phyloP scores from a whole-genome alignment of 2,113 vertebrate genomes.

The Paradoxurus hermaphroditus region DNA sequence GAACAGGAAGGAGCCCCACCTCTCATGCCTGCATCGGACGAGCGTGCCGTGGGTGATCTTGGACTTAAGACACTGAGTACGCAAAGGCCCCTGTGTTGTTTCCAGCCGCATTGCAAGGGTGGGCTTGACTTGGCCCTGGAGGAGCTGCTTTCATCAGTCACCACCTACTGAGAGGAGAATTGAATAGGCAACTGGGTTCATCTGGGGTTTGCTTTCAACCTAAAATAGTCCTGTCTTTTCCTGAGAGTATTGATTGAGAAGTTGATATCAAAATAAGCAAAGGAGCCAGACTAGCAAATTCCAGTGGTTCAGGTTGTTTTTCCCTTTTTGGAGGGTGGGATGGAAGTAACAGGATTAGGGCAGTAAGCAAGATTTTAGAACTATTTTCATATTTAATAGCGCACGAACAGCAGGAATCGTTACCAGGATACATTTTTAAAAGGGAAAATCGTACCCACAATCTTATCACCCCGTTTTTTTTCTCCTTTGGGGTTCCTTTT shows the following conservation, averaged over 20 bases:
- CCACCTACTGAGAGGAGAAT: neutral
- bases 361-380: neutral
- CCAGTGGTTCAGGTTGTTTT: neutral
- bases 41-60: neutral
- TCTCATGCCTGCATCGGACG: neutral
- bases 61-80: neutral
- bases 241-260: neutral
- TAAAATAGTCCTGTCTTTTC: neutral
- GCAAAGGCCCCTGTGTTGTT: neutral
- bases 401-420: neutral
- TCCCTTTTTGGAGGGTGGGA: neutral
- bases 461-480: neutral
- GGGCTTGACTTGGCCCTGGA: neutral
- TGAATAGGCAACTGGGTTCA: neutral
- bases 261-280: neutral
- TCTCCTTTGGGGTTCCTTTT: neutral
- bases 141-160: neutral
- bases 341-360: neutral
- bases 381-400: neutral
- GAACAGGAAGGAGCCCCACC: neutral
- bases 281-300: neutral
- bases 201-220: slow-evolving; percentile 10
- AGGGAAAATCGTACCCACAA: neutral
- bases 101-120: neutral
- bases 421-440: neutral